Percentiles rank a stretch among this genome's conserved stretches.
Conservation (phyloP, 2,113 vertebrate genomes). For the Melanotaenia duboulayi region DNA sequence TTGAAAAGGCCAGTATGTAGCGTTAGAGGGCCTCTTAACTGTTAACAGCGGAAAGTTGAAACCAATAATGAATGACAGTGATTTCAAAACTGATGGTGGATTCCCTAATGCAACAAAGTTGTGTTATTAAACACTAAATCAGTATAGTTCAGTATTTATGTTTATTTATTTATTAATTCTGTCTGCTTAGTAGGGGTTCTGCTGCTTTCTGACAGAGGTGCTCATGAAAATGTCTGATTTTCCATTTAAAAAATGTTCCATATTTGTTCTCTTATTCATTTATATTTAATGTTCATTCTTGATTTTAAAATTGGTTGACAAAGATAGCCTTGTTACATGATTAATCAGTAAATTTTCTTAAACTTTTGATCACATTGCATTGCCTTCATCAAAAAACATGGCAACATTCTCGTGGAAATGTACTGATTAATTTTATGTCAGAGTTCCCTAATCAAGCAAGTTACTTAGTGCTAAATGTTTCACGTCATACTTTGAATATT, state of each 20-base stretch:
- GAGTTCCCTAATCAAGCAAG: constrained; percentile 5
- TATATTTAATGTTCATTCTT: background rate
- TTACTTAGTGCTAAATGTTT: background rate
- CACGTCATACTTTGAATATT: background rate
- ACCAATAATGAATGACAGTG: background rate
- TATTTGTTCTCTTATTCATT: background rate
- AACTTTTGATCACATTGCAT: no score
- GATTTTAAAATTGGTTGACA: background rate
- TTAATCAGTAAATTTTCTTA: no score
- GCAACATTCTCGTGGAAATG: background rate
- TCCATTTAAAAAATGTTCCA: background rate
- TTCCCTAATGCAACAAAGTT: background rate
- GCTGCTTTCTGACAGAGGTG: background rate
- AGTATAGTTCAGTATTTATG: background rate
- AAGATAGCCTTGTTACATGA: background rate
- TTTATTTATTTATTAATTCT: background rate
- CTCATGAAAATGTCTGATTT: background rate
- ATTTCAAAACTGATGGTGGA: background rate
- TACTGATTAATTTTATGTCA: background rate
- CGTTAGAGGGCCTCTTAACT: background rate
- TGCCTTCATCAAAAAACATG: no score
- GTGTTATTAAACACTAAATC: background rate
- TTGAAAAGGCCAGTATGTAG: background rate
- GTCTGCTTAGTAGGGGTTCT: no score
- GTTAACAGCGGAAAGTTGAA: background rate